phyloP scores from a whole-genome alignment of 2,113 vertebrate genomes.

The Gopherus evgoodei region DNA sequence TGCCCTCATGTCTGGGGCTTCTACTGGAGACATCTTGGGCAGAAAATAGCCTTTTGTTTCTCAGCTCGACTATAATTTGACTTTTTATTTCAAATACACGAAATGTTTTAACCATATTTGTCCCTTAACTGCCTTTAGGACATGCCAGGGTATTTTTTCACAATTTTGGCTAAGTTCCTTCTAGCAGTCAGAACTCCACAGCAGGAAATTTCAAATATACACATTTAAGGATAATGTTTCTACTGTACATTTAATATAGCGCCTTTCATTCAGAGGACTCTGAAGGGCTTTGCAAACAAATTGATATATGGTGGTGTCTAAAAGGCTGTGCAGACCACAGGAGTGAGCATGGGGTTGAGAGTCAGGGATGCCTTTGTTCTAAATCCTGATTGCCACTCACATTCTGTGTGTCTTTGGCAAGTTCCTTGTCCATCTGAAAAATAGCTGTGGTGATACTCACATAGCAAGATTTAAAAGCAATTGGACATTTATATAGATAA shows the following conservation, averaged over 20 bases:
- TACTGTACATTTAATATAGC: neutral
- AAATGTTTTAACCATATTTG: neutral
- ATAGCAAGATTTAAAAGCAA: neutral
- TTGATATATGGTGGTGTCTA: neutral
- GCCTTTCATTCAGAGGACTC: no score
- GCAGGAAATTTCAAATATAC: neutral
- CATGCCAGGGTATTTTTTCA: neutral
- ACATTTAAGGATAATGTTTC: neutral
- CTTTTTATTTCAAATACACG: neutral
- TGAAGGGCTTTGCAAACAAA: neutral
- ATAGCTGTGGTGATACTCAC: neutral
- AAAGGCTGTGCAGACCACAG: neutral
- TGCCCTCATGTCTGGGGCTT: slow-evolving; percentile 19
- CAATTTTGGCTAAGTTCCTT: neutral
- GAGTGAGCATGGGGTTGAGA: neutral
- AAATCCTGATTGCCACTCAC: neutral
- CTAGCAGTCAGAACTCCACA: neutral
- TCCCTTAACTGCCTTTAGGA: neutral
- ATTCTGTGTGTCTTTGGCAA: neutral
- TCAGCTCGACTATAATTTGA: no score
- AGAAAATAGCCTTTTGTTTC: slow-evolving; percentile 19
- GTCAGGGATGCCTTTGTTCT: accelerated
- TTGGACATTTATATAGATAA: neutral
- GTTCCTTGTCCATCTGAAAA: neutral
- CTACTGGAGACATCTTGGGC: slow-evolving; percentile 50